Evolutionary conservation across 2,113 vertebrate genomes (phyloP).

Genomic region (Caranx melampygus): DNA sequence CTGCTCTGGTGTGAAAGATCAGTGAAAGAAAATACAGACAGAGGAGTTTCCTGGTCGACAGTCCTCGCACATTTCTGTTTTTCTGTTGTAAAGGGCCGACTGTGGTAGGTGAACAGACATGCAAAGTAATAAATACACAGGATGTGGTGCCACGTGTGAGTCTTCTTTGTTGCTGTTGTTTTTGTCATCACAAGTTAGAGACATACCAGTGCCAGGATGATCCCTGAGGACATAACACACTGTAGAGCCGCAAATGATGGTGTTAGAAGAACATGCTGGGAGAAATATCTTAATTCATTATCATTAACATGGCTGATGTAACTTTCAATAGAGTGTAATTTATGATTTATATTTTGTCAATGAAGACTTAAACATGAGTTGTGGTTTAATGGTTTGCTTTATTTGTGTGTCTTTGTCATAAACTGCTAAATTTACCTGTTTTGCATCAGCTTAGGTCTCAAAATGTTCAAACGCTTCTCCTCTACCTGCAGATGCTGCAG

Average conservation of each 20-base stretch:
- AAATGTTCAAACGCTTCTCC: not conserved
- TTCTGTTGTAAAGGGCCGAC: conserved; percentile 36
- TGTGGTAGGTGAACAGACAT: conserved; percentile 8
- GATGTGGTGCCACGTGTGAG: not conserved
- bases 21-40: no score
- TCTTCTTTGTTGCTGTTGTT: conserved; percentile 14
- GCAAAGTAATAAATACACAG: conserved; percentile 29
- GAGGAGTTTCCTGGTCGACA: not conserved
- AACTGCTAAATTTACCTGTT: not conserved
- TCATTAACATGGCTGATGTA: not conserved
- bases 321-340: no score
- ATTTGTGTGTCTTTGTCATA: not conserved
- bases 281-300: not conserved
- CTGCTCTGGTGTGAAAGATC: not conserved
- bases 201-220: not conserved
- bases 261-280: not conserved
- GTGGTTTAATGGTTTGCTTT: not conserved
- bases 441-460: no score
- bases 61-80: not conserved
- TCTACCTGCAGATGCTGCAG: conserved; percentile 95
- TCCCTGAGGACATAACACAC: not conserved
- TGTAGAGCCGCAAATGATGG: conserved; percentile 1
- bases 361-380: not conserved
- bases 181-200: conserved; percentile 6
- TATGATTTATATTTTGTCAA: no score